Base-by-base conservation (phyloP, 2,797 vertebrate species). In the Myotis myotis region DNA sequence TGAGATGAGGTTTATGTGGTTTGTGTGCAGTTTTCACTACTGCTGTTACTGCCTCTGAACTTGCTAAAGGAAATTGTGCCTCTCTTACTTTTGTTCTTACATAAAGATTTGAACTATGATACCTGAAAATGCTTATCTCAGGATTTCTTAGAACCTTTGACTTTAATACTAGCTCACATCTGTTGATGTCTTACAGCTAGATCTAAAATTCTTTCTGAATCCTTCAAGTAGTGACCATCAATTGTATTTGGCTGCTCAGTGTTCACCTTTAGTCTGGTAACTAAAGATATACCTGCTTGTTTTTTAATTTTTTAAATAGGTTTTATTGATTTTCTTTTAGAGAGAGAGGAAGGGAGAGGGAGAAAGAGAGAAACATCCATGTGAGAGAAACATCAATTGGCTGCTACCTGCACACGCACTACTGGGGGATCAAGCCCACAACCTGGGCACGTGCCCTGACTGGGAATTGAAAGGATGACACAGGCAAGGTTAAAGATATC, bases 161-260 rank as follows among this genome's bases (percentile, higher is more conserved):
- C 81, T 81, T 84, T 70, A 87, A 79, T 72, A 62, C 53, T 79
- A 75, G 55, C 36, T 94, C 6, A 75, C 30, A 20, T 70, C 71
- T 41, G 8, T 23, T 72, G 53, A 66, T 76, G 20, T n/a, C 82
- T 97, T 44, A 55, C 1, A 81, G 11, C 5, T 92, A 11, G 28
- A 30, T 95, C 47, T 92, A 84, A 82, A 79, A 60, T 79, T 47
- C 5, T 44, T 75, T 71, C 51, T 89, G 64, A 82, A 38, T 89
- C 23, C 33, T 57, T 8, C 0, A 41, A 84, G 8, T 36, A 78
- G 5, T 49, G 23, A 72, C 36, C 5, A 72, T 66, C 16, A 30
- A 11, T 28, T 47, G 5, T 47, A 38, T 72, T 71, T 93, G n/a
- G 10, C 28, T 89, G 12, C 12, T 36, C 25, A 30, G 20, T 20